Percentiles rank a stretch among this genome's conserved stretches.
Evolutionary conservation across 2,888 invertebrate genomes (phyloP).

Genomic region (Eupithecia inturbata): DNA sequence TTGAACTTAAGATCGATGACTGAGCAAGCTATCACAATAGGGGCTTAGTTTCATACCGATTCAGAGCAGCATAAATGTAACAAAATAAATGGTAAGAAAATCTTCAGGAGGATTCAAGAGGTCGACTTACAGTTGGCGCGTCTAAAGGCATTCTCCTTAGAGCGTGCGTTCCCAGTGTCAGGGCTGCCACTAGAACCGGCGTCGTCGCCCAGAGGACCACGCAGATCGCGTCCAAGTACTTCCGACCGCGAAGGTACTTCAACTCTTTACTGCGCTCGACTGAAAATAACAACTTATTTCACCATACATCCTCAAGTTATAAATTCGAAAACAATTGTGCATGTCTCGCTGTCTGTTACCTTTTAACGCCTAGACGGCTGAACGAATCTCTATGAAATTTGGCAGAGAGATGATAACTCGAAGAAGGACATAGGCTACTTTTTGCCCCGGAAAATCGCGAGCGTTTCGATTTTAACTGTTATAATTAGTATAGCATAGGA

Average conservation of each 20-base stretch:
- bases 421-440: background rate
- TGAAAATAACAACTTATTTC: constrained; percentile 52
- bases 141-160: constrained; percentile 90
- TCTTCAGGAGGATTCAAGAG: no score
- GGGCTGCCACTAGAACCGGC: constrained; percentile 93
- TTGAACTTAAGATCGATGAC: no score
- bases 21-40: no score
- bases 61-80: no score
- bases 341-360: no score
- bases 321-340: no score
- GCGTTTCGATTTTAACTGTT: no score
- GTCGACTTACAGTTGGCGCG: constrained; percentile 88
- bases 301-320: background rate
- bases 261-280: constrained; percentile 89
- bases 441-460: no score
- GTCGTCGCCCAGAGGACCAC: constrained; percentile 99
- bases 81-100: no score
- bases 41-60: no score
- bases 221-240: constrained; percentile 98
- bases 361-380: no score
- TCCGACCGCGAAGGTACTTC: constrained; percentile 91
- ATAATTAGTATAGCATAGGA: no score
- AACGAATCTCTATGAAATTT: background rate
- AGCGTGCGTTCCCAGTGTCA: constrained; percentile 92
- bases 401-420: background rate